phyloP scores from a whole-genome alignment of 2,113 vertebrate genomes.

The Ginglymostoma cirratum region DNA sequence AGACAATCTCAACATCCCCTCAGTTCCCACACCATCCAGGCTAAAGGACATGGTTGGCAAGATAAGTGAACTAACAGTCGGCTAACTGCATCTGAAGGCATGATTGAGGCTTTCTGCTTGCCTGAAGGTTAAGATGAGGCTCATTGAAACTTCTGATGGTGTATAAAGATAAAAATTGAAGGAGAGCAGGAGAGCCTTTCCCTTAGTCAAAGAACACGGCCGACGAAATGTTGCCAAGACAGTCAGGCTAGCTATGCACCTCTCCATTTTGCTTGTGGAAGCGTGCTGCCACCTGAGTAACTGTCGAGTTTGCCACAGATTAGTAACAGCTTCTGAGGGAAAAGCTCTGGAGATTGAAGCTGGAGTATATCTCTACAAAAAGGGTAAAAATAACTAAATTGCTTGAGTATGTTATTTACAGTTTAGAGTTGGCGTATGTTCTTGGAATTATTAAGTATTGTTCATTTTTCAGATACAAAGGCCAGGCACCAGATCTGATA shows the following conservation, averaged over 20 bases:
- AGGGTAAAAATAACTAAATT: background rate
- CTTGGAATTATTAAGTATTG: background rate
- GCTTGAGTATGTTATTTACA: background rate
- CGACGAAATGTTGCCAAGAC: background rate
- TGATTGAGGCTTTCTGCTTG: too few species aligned
- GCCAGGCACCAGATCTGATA: conserved; percentile 90
- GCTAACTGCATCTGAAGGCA: too few species aligned
- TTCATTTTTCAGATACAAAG: conserved; percentile 74
- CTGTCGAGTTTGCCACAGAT: background rate
- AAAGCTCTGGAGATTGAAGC: background rate
- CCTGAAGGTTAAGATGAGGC: too few species aligned
- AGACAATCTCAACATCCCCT: too few species aligned
- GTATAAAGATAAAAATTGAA: background rate
- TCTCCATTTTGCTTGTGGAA: background rate
- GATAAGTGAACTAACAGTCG: too few species aligned
- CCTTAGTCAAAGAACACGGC: background rate
- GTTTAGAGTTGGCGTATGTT: background rate
- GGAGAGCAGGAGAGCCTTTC: background rate
- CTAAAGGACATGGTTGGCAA: too few species aligned
- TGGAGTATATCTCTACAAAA: background rate
- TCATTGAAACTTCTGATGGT: too few species aligned
- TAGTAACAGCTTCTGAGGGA: background rate
- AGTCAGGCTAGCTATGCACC: background rate
- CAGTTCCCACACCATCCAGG: too few species aligned
- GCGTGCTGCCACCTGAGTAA: background rate